phyloP scores from a whole-genome alignment of 2,113 vertebrate genomes.

The Microtus pennsylvanicus region DNA sequence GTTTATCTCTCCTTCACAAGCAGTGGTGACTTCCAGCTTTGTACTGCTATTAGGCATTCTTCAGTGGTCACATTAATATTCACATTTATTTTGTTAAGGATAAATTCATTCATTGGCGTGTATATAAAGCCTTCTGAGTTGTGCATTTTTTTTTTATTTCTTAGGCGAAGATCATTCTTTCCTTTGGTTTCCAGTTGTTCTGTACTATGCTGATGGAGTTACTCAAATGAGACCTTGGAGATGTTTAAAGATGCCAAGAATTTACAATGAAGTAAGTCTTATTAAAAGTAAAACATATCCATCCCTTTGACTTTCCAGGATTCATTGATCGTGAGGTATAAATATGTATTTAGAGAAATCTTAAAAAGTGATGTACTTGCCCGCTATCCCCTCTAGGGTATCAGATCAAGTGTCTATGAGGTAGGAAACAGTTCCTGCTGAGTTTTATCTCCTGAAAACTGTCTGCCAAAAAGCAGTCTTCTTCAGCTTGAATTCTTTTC shows the following conservation, averaged over 20 bases:
- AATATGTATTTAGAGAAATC: constrained; percentile 68
- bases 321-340: constrained; percentile 52
- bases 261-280: constrained; percentile 44
- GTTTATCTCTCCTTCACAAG: not conserved
- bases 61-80: constrained; percentile 3
- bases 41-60: not conserved
- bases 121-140: constrained; percentile 2
- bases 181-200: not conserved
- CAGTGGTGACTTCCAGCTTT: not conserved
- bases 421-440: not conserved
- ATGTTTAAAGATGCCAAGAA: constrained; percentile 6
- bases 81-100: constrained; percentile 35
- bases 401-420: not conserved
- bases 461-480: constrained; percentile 7
- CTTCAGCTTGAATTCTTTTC: constrained; percentile 19
- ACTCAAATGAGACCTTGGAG: not conserved
- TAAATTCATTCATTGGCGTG: constrained; percentile 32
- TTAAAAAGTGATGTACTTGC: constrained; percentile 54
- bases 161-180: constrained; percentile 38
- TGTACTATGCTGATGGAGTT: not conserved
- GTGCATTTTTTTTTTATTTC: not conserved
- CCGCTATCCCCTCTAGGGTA: not conserved
- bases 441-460: not conserved
- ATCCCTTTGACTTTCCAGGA: constrained; percentile 12
- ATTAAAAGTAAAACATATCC: constrained; percentile 63